Conservation (phyloP, 2,113 vertebrate species). For the Spizaetus ornatus region DNA sequence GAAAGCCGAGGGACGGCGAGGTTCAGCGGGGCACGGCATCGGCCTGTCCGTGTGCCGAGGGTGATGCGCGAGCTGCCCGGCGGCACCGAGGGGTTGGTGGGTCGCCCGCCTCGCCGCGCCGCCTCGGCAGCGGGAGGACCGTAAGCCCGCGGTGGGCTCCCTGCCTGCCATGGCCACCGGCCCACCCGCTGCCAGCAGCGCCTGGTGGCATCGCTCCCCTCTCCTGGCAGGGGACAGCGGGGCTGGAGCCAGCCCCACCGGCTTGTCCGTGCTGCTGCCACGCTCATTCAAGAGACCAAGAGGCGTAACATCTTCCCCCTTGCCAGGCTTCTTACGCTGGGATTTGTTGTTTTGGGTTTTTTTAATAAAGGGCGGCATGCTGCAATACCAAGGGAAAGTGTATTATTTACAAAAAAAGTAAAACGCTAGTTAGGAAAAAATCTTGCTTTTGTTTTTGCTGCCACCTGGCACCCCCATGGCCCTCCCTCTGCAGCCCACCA, state of each 20-base stretch:
- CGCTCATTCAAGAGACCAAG: fast-evolving
- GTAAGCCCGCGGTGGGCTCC: neutral
- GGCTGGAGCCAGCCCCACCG: neutral
- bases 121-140: neutral
- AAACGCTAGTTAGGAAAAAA: neutral
- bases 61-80: neutral
- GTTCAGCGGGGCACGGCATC: neutral
- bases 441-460: neutral
- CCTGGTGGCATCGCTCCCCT: neutral
- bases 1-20: fast-evolving
- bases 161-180: neutral
- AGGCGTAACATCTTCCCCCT: fast-evolving
- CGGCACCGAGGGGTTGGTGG: neutral
- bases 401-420: neutral
- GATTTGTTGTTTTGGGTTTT: neutral
- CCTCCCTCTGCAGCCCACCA: neutral
- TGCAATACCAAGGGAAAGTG: neutral
- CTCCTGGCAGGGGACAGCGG: no score
- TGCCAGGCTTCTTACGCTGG: neutral
- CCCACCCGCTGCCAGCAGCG: neutral
- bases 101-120: neutral
- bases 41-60: neutral
- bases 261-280: neutral
- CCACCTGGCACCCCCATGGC: neutral
- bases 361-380: neutral